Conservation (phyloP, 2,888 invertebrate species). For the Leucania comma region DNA sequence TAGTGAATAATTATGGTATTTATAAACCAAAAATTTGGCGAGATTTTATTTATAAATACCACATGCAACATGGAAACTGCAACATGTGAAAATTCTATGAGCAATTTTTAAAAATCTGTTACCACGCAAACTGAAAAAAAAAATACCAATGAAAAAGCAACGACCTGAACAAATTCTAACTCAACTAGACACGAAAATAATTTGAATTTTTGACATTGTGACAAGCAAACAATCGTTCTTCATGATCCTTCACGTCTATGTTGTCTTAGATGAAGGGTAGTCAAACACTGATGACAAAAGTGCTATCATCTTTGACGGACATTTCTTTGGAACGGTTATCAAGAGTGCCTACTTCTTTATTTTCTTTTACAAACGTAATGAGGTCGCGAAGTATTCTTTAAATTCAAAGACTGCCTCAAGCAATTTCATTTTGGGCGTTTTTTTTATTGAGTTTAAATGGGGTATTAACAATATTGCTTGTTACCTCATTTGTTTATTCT, state of each 20-base stretch:
- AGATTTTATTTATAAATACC: background rate
- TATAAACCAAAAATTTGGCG: background rate
- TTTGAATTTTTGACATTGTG: slow-evolving; percentile 50
- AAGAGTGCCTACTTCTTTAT: slow-evolving; percentile 34
- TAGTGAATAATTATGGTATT: background rate
- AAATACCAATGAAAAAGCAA: slow-evolving; percentile 24
- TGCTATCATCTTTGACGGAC: slow-evolving; percentile 51
- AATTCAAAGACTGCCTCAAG: slow-evolving; percentile 31
- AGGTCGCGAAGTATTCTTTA: slow-evolving; percentile 35
- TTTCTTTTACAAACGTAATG: slow-evolving; percentile 30
- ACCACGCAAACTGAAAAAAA: slow-evolving; percentile 3
- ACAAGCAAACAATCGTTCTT: slow-evolving; percentile 40
- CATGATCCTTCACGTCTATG: slow-evolving; percentile 22
- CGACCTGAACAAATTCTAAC: slow-evolving; percentile 37
- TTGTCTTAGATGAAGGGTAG: slow-evolving; percentile 23
- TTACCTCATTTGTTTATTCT: slow-evolving; percentile 19
- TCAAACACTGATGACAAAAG: slow-evolving; percentile 41
- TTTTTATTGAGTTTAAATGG: slow-evolving; percentile 37
- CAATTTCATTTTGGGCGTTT: slow-evolving; percentile 34
- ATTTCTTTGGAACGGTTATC: slow-evolving; percentile 31
- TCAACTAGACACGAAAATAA: slow-evolving; percentile 23
- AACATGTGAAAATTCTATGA: background rate
- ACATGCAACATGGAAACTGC: background rate
- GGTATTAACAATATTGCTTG: slow-evolving; percentile 19
- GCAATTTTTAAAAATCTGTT: background rate